These are phyloP conservation scores for Aviceda subcristata DNA, from an alignment of 2,113 vertebrate genomes.

Conservation along the genomic window DNA sequence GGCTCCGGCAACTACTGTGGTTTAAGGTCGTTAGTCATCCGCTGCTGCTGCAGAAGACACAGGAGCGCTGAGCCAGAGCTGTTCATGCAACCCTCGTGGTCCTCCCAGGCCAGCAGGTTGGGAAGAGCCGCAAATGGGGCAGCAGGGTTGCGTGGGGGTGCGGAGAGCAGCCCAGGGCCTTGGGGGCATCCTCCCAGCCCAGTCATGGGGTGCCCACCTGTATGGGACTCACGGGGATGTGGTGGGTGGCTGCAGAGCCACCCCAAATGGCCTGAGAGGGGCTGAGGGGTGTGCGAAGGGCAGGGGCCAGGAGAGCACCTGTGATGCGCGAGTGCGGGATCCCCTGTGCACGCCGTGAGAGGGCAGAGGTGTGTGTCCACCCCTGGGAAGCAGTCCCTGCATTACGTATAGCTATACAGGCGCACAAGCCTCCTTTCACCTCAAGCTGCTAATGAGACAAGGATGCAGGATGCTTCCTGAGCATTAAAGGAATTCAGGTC, in stretches of 20 bases:
- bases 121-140: background rate
- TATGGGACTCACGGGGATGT: fast-evolving
- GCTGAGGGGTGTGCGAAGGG: background rate
- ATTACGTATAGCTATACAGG: background rate
- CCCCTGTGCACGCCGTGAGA: fast-evolving
- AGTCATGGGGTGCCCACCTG: fast-evolving
- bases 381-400: background rate
- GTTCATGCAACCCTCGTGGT: background rate
- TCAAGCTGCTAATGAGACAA: background rate
- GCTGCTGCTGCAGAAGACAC: background rate
- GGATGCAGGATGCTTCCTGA: background rate
- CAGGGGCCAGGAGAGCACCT: background rate
- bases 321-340: fast-evolving
- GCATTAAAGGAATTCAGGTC: background rate
- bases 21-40: slow-evolving; percentile 20
- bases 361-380: fast-evolving
- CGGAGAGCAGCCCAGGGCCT: background rate
- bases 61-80: background rate
- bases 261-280: background rate
- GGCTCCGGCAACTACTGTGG: background rate
- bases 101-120: slow-evolving; percentile 7
- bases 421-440: fast-evolving
- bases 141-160: fast-evolving
- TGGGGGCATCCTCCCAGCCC: background rate
- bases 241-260: background rate